A percentile compares a stretch with the other conserved stretches of the same genome.
phyloP scores from a whole-genome alignment of 2,888 invertebrate genomes.

The Venusia cambrica region DNA sequence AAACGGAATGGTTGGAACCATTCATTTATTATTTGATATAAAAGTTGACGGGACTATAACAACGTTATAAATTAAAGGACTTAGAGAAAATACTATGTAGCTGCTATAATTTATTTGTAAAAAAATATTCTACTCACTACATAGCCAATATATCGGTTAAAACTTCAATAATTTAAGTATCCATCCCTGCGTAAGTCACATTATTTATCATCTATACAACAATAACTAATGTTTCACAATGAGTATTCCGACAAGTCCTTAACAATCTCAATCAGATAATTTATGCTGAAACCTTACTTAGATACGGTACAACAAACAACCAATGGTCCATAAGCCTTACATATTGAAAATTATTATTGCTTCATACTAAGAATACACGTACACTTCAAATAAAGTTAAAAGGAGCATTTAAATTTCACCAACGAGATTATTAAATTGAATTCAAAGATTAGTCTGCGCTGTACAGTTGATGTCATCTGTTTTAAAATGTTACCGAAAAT shows the following conservation, averaged over 20 bases:
- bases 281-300: constrained; percentile 76
- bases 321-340: constrained; percentile 72
- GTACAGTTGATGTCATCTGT: constrained; percentile 13
- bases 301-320: constrained; percentile 58
- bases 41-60: no score
- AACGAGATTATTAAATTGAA: constrained; percentile 36
- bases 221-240: constrained; percentile 77
- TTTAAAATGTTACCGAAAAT: no score
- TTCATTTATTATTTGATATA: no score
- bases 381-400: constrained; percentile 16
- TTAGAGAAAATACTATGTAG: constrained; percentile 45
- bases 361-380: constrained; percentile 41
- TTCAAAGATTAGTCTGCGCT: constrained; percentile 30
- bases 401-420: constrained; percentile 34
- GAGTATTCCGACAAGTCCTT: constrained; percentile 71
- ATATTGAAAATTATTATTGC: constrained; percentile 64
- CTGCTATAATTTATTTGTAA: constrained; percentile 85
- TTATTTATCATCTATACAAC: constrained; percentile 81
- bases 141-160: constrained; percentile 84
- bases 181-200: constrained; percentile 82
- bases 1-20: no score
- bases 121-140: constrained; percentile 86
- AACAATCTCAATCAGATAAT: constrained; percentile 69
- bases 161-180: constrained; percentile 82
- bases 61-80: constrained; percentile 1